Percentiles rank a stretch among this genome's conserved stretches.
Evolutionary conservation across 2,797 vertebrate species (phyloP).

Genomic region (Eutrigla gurnardus): DNA sequence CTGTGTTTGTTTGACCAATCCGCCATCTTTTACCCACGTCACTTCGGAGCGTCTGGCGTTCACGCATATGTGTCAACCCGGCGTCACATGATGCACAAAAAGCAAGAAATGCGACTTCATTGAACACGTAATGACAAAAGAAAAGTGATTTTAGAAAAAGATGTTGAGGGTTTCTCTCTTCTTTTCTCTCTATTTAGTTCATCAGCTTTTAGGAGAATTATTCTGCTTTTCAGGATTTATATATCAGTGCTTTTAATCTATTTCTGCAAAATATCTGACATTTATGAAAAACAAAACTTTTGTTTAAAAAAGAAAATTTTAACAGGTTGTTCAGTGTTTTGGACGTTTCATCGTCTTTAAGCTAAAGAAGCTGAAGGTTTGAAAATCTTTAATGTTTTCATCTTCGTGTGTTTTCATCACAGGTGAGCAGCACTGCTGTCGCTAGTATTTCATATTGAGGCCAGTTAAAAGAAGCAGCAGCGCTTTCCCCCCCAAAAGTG

Average conservation of each 20-base stretch:
- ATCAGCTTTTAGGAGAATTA: background rate
- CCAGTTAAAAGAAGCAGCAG: background rate
- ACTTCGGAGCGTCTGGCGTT: too few species aligned
- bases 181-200: background rate
- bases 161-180: background rate
- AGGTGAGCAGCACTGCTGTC: background rate
- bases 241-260: background rate
- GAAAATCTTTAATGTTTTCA: background rate
- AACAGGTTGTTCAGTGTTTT: background rate
- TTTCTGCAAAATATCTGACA: background rate
- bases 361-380: background rate
- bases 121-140: too few species aligned
- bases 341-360: background rate
- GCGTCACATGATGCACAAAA: too few species aligned
- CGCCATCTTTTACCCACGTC: too few species aligned
- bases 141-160: background rate
- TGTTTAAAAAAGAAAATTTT: too few species aligned
- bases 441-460: background rate
- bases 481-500: constrained; percentile 13
- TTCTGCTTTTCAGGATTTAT: constrained; percentile 4
- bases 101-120: too few species aligned
- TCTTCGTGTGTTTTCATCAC: background rate
- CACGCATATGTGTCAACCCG: too few species aligned
- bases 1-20: too few species aligned
- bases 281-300: too few species aligned